Base-by-base conservation (phyloP, 2,888 invertebrate species). In the Drosophila imparisetae region DNA sequence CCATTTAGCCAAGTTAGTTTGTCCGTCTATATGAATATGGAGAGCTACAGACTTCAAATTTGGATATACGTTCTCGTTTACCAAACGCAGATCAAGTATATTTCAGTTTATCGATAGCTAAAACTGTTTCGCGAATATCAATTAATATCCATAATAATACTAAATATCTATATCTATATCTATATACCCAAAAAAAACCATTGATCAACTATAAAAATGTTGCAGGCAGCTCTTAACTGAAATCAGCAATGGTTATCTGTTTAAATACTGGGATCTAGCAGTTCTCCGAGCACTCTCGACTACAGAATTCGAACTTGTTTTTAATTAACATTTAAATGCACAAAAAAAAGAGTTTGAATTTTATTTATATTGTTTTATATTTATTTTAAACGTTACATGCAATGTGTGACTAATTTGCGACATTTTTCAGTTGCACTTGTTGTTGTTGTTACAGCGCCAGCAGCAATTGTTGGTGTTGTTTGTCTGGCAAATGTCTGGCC, bases 391-490 rank as follows among this genome's bases (percentile, higher is more conserved):
- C 66, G 70, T 64, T 74, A 63, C 76, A 59, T 76, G 72, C 70
- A 78, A 67, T 66, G 77, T 89, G 89, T 72, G 82, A 84, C 89
- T 89, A 89, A 84, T 84, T 84, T 78, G 58, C 54, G 71, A 53
- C 59, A 74, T 62, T 68, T 58, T 69, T 42, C 30, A 29, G 63
- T 13, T 53, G 54, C 24, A 45, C 45, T 36, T 72, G 68, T 57
- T 66, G 63, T 21, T 53, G 61, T 24, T 68, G 68, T 58, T 65
- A 66, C 40, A 38, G 80, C 89, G 87, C 62, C 53, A 64, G 21
- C 69, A 57, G 32, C 61, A 60, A 53, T 66, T 66, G 71, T n/a
- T 54, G 67, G 5, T 52, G 66, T 27, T 66, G 72, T 42, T 69
- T 81, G 83, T 84, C 84, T 84, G 76, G 66, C 73, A 63, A 72